phyloP scores from a whole-genome alignment of 1,140 invertebrate genomes.

The Lerema accius region DNA sequence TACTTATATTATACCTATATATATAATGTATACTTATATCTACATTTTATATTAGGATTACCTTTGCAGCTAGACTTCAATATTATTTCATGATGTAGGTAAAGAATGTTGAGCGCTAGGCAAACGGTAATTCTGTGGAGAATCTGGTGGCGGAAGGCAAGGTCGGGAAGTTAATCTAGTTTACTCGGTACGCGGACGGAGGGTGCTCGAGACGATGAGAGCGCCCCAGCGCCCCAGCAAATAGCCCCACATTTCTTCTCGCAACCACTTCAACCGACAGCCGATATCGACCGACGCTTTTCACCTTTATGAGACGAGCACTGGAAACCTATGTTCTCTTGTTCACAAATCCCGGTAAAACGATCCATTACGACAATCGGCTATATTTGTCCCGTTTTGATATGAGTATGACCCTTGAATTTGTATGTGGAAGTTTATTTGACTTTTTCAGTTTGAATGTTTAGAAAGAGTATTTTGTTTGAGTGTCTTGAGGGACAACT shows the following conservation, averaged over 20 bases:
- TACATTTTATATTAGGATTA: too few species aligned
- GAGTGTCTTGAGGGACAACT: too few species aligned
- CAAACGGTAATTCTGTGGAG: conserved; percentile 24
- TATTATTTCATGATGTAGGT: neutral
- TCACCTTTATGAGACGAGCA: conserved; percentile 29
- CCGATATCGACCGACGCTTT: conserved; percentile 21
- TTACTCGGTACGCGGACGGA: conserved; percentile 22
- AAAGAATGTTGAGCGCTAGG: conserved; percentile 1
- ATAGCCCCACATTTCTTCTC: conserved; percentile 33
- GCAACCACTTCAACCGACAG: conserved; percentile 27
- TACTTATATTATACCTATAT: too few species aligned
- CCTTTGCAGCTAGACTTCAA: too few species aligned
- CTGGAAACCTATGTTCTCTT: conserved; percentile 29
- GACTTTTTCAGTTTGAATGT: too few species aligned
- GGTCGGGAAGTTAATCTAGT: conserved; percentile 31
- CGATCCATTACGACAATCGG: too few species aligned
- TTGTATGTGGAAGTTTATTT: too few species aligned
- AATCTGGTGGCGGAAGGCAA: conserved; percentile 11
- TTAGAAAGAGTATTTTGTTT: too few species aligned
- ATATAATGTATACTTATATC: too few species aligned
- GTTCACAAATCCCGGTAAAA: conserved; percentile 12
- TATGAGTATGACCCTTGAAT: too few species aligned
- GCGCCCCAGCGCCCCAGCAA: conserved; percentile 27
- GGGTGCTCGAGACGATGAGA: conserved; percentile 19
- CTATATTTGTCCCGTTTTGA: too few species aligned